Evolutionary conservation across 2,113 vertebrate genomes (phyloP), one percentile per base, ranked within the genome.

Genomic region (Centrocercus urophasianus): DNA sequence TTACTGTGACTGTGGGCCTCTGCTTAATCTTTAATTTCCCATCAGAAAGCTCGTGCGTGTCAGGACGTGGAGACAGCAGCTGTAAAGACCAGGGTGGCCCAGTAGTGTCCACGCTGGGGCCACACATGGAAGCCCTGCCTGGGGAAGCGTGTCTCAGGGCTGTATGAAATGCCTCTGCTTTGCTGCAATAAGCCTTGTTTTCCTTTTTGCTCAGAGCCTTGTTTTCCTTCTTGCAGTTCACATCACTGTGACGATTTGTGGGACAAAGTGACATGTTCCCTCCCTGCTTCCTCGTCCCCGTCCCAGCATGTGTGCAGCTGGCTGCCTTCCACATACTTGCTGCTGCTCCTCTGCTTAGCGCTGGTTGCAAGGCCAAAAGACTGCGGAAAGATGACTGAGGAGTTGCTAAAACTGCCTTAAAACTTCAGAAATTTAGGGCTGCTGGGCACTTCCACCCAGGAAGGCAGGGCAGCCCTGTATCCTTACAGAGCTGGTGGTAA

Each of bases 11-110:
- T 54, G 3, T 0, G 0, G 43, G 34, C 40, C 38, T 71, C 47
- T 94, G n/a, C 34, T 90, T 86, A 78, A 70, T 78, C 47, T 72
- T 89, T 73, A 54, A n/a, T 73, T 93, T 93, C 79, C 92, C 0
- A 0, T 77, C 32, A 9, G 86, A 63, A 45, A 7, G 40, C 48
- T 10, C 1, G 0, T 1, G 7, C 1, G 0, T 42, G 28, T 25
- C 47, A 43, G 7, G n/a, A 65, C 50, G 0, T 76, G 25, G 79
- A 80, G 67, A 5, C 18, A 30, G 52, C 52, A 18, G 70, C 57
- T 60, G 25, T 13, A 18, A 79, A 67, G 74, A 91, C 67, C 60
- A 34, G 64, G 38, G 81, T 16, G 43, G 64, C 48, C 30, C 15
- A 6, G 2, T 61, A 79, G 30, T 69, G 19, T 8, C 43, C 16